Evolutionary conservation across 2,888 invertebrate genomes (phyloP), one percentile per base, ranked within the genome.

Genomic region (Chrysodeixis includens): DNA sequence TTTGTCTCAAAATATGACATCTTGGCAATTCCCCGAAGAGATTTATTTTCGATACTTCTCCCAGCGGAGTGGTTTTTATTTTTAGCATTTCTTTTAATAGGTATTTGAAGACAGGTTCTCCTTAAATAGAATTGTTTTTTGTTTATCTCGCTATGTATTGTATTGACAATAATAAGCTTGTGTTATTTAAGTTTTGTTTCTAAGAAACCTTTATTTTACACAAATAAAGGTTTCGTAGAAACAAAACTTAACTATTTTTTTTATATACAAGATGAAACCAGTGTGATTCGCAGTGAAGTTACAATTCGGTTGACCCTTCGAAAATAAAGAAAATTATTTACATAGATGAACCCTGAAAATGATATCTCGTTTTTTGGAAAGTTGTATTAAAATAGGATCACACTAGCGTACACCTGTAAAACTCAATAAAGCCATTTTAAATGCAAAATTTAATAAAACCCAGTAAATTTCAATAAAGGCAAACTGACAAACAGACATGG

Each of bases 1-100:
- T 76, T 74, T 22, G 22, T 57, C 30, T 12, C 54, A 44, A 60
- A 77, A 35, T 40, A 32, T 22, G 61, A 59, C 53, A 44, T 51
- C 69, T 46, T 22, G 12, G 32, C 56, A 30, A 62, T 52, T 62
- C 51, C 40, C 35, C 30, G 59, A 51, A 4, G 8, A 46, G 1
- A 7, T 6, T 18, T 71, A 40, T 51, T 54, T 44, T 65, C 16
- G 26, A 16, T 56, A 18, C 40, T 56, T 40, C 53, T n/a, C 5
- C 12, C 54, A 56, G 57, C 55, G 10, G 30, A 44, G 55, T 49
- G 60, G 22, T 71, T 55, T 44, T 32, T 49, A n/a, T 20, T 40
- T 30, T 20, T 1, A 18, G 35, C 12, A 9, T 54, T 10, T 10
- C 7, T 9, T 35, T 35, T 35, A 14, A 4, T 2, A 8, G 12